These are phyloP conservation scores for Eriosoma lanigerum DNA, from an alignment of 1,140 invertebrate genomes.

Conservation along the genomic window DNA sequence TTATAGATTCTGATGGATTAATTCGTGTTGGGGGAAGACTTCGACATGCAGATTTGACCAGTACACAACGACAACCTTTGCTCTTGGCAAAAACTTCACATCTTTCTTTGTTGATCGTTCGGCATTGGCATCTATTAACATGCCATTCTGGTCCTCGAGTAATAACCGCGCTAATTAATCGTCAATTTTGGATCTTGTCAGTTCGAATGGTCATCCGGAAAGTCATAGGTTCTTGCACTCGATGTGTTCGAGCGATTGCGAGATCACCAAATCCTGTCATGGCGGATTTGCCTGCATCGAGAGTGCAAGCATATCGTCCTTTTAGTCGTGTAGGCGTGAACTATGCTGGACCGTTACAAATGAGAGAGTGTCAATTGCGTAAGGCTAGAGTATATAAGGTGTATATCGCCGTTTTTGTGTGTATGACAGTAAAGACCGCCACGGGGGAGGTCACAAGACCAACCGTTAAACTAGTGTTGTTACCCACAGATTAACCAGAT, in stretches of 20 bases:
- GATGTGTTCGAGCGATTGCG: not conserved
- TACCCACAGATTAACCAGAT: too few relatives aligned
- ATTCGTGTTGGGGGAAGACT: too few relatives aligned
- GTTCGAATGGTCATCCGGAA: not conserved
- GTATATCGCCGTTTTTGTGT: conserved; percentile 60
- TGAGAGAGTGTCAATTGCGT: not conserved
- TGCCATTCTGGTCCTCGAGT: not conserved
- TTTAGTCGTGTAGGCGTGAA: not conserved
- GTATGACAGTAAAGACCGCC: conserved; percentile 56
- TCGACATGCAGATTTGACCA: too few relatives aligned
- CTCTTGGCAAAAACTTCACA: not conserved
- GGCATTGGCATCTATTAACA: not conserved
- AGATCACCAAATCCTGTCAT: not conserved
- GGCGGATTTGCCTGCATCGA: not conserved
- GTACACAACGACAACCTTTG: not conserved
- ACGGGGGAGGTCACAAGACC: too few relatives aligned
- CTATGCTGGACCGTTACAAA: not conserved
- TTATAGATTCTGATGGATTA: too few relatives aligned
- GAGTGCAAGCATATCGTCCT: not conserved
- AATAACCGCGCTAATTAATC: not conserved
- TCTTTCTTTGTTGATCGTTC: not conserved
- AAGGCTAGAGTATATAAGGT: conserved; percentile 3
- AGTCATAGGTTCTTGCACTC: not conserved
- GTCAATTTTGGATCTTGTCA: not conserved
- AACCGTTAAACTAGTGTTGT: too few relatives aligned